phyloP scores from a whole-genome alignment of 1,140 invertebrate species.

The Papilio helenus region DNA sequence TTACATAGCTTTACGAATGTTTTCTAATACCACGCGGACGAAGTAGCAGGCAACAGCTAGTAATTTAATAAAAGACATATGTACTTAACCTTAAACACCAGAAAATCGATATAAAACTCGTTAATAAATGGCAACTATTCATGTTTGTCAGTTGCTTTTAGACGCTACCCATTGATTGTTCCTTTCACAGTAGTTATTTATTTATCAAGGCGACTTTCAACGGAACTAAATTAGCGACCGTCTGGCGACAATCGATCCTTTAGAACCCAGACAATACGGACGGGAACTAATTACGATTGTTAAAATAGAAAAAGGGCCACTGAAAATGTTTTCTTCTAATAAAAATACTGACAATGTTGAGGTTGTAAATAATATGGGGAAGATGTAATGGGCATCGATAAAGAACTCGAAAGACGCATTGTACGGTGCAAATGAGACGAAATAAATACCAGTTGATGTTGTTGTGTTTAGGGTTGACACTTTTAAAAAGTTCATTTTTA shows the following conservation, averaged over 20 bases:
- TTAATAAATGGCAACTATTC: constrained; percentile 11
- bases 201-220: constrained; percentile 40
- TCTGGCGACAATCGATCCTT: constrained; percentile 44
- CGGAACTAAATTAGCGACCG: constrained; percentile 52
- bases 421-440: constrained; percentile 57
- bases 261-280: constrained; percentile 49
- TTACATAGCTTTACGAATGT: no score
- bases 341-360: constrained; percentile 59
- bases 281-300: constrained; percentile 60
- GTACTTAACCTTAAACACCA: not conserved
- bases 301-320: constrained; percentile 55
- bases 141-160: constrained; percentile 15
- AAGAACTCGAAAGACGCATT: constrained; percentile 50
- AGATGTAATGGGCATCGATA: constrained; percentile 47
- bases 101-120: not conserved
- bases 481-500: not conserved
- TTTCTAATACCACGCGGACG: no score
- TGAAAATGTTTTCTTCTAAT: constrained; percentile 52
- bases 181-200: constrained; percentile 40
- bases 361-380: constrained; percentile 57
- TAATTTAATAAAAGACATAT: no score
- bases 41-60: no score
- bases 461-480: constrained; percentile 50
- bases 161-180: constrained; percentile 41
- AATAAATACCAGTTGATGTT: constrained; percentile 59